phyloP scores from a whole-genome alignment of 2,797 vertebrate species.

The Xenentodon cancila region DNA sequence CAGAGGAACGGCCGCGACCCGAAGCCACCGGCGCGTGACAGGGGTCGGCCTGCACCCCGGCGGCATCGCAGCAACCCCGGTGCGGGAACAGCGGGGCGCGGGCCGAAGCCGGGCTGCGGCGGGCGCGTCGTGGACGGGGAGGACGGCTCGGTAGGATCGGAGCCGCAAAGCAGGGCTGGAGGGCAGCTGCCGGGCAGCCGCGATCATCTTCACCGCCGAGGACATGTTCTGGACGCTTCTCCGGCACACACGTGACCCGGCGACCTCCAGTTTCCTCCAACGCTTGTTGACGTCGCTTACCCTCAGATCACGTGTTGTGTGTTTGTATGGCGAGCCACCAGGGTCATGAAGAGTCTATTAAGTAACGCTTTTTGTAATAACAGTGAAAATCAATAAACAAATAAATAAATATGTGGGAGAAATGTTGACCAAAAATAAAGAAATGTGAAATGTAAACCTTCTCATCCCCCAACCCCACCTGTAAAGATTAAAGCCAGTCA shows the following conservation, averaged over 20 bases:
- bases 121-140: background rate
- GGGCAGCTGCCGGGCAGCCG: conserved; percentile 50
- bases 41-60: conserved; percentile 21
- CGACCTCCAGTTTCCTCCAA: conserved; percentile 43
- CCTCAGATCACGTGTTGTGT: no score
- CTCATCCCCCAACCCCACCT: no score
- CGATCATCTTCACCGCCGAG: conserved; percentile 78
- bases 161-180: conserved; percentile 13
- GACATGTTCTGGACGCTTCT: conserved; percentile 78
- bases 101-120: conserved; percentile 3
- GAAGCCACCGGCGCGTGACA: conserved; percentile 52
- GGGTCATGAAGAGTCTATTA: no score
- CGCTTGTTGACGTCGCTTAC: conserved; percentile 43
- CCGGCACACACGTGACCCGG: conserved; percentile 11
- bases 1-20: conserved; percentile 35
- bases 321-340: no score
- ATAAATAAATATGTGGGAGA: no score
- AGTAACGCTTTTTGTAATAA: no score
- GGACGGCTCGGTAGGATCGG: conserved; percentile 16
- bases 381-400: no score
- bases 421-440: no score
- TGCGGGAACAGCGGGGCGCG: conserved; percentile 34
- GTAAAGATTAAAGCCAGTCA: no score
- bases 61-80: background rate
- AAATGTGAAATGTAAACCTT: no score